Conservation (phyloP, 2,797 vertebrate species). For the Nyctalus aviator region DNA sequence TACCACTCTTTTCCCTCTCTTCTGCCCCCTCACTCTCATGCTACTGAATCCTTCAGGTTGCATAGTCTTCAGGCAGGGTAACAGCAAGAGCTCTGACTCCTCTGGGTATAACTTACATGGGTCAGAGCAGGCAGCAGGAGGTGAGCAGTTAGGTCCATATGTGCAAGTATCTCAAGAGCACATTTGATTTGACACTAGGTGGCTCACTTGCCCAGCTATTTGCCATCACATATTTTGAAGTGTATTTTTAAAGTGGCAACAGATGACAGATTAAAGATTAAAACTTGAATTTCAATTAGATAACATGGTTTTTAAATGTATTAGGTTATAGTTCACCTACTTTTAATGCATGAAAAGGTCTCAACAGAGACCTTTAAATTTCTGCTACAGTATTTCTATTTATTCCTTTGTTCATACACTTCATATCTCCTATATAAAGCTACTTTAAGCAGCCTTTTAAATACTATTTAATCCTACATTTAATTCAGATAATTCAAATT, state of each 20-base stretch:
- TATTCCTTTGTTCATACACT: constrained; percentile 30
- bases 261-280: constrained; percentile 13
- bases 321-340: background rate
- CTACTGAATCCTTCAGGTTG: background rate
- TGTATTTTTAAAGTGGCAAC: constrained; percentile 5
- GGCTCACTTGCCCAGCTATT: background rate
- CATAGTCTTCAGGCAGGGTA: background rate
- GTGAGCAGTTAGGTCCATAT: background rate
- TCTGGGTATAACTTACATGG: background rate
- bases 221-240: constrained; percentile 21
- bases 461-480: background rate
- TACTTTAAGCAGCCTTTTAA: constrained; percentile 20
- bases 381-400: constrained; percentile 12
- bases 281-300: constrained; percentile 31
- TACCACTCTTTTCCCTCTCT: background rate
- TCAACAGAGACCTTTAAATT: constrained; percentile 7
- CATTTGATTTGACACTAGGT: background rate
- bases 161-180: background rate
- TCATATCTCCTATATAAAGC: constrained; percentile 19
- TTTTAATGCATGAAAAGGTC: background rate
- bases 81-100: background rate
- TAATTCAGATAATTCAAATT: constrained; percentile 49
- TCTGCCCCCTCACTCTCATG: background rate
- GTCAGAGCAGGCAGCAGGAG: background rate
- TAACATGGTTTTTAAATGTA: constrained; percentile 25